These are phyloP conservation scores for Rallus limicola DNA, from an alignment of 2,113 vertebrate species.

Conservation along the genomic window DNA sequence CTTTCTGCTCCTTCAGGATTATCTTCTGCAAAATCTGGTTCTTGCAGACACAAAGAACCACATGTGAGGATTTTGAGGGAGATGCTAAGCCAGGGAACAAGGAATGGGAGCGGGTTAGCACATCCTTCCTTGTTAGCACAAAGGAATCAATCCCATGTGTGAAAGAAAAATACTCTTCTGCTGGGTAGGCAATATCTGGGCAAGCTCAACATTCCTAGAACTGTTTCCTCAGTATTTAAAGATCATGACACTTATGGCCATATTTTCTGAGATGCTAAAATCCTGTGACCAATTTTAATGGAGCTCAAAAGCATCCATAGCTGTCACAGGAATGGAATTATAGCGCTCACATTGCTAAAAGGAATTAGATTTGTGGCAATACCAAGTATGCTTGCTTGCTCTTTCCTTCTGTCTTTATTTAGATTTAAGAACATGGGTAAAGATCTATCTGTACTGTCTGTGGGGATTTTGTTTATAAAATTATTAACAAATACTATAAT, in stretches of 20 bases:
- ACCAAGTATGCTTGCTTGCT: background rate
- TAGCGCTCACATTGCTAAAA: background rate
- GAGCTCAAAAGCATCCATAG: background rate
- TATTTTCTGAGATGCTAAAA: background rate
- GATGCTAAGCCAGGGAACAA: background rate
- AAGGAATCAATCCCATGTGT: background rate
- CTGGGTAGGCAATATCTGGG: background rate
- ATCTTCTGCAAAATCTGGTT: constrained; percentile 19
- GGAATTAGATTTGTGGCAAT: background rate
- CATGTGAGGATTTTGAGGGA: background rate
- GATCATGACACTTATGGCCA: background rate
- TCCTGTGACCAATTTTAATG: background rate
- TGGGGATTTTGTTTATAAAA: background rate
- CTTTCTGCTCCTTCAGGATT: background rate
- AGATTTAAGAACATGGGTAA: background rate
- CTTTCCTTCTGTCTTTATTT: background rate
- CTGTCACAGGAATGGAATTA: background rate
- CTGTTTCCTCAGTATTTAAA: background rate
- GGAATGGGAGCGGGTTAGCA: background rate
- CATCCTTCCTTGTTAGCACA: background rate
- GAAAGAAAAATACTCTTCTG: background rate
- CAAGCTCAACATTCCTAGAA: background rate
- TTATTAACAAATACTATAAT: background rate
- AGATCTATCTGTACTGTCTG: background rate
- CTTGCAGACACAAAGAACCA: background rate